Base-by-base conservation (phyloP, 2,888 invertebrate species). In the Pilophorus perplexus region DNA sequence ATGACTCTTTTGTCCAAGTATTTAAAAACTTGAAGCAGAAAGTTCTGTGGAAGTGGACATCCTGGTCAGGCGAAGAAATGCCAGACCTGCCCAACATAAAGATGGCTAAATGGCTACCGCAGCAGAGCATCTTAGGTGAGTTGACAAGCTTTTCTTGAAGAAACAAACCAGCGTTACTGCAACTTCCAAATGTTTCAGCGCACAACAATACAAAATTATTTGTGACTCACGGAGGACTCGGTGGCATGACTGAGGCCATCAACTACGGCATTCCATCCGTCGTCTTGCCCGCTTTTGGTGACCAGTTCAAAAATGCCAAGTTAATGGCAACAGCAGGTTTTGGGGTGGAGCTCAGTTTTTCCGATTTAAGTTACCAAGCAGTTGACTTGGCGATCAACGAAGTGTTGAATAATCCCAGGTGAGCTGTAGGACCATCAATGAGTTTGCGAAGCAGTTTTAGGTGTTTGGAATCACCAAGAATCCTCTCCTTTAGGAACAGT, bases 391-490 rank as follows among this genome's bases (percentile, higher is more conserved):
- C 76, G 0, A 69, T 79, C 12, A 67, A 71, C 0, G 74, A 80
- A 71, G 74, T 83, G 18, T 52, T 78, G 0, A 68, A 74, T 28
- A 77, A 79, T 73, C 72, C 74, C 10, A 73, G 66, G 72, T 81
- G 77, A 72, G 73, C 23, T 25, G 12, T 6, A 10, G 6, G 33
- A 8, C 8, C 12, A 8, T 10, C 33, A 33, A n/a, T n/a, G n/a
- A n/a, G n/a, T n/a, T n/a, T n/a, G n/a, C n/a, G n/a, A n/a, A n/a
- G n/a, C n/a, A n/a, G n/a, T n/a, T n/a, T n/a, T n/a, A n/a, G n/a
- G n/a, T n/a, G n/a, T n/a, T n/a, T n/a, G n/a, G n/a, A n/a, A n/a
- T n/a, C n/a, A n/a, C n/a, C n/a, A n/a, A n/a, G n/a, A n/a, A n/a
- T n/a, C n/a, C n/a, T n/a, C n/a, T n/a, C n/a, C n/a, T n/a, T n/a